A percentile compares a stretch with the other conserved stretches of the same genome.
Evolutionary conservation across 2,888 invertebrate species (phyloP).

Genomic region (Pheosia tremula): DNA sequence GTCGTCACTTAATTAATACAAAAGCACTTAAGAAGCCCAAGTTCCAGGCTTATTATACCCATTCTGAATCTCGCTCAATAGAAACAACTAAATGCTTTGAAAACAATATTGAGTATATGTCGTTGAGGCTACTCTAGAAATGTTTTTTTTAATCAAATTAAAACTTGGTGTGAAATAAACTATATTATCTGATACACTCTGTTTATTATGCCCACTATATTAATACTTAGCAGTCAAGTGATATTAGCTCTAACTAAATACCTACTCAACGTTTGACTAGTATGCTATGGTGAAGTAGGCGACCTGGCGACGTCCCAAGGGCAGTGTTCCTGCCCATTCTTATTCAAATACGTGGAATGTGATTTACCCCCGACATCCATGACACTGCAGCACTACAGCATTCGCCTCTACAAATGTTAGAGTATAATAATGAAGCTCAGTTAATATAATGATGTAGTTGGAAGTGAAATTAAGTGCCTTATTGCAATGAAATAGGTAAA

Average conservation of each 20-base stretch:
- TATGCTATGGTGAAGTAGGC: conserved; percentile 52
- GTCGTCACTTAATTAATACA: too few relatives aligned
- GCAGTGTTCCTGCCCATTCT: conserved; percentile 66
- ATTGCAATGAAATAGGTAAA: background rate
- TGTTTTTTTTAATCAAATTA: too few relatives aligned
- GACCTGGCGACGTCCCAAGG: conserved; percentile 49
- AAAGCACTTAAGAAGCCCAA: too few relatives aligned
- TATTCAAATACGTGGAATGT: conserved; percentile 78
- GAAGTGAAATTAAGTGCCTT: background rate
- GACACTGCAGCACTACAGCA: conserved; percentile 41
- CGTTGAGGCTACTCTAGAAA: too few relatives aligned
- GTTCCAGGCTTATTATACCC: too few relatives aligned
- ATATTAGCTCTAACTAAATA: background rate
- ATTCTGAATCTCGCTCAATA: too few relatives aligned
- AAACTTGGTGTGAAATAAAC: too few relatives aligned
- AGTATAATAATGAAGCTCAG: conserved; percentile 30
- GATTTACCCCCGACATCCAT: conserved; percentile 64
- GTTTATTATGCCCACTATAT: too few relatives aligned
- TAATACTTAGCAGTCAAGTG: too few relatives aligned
- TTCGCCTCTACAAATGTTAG: conserved; percentile 35
- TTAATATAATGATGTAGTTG: conserved; percentile 1
- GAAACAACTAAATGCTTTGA: too few relatives aligned
- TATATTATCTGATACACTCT: too few relatives aligned
- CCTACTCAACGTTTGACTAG: conserved; percentile 37
- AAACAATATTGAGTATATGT: too few relatives aligned